Conservation (phyloP, 2,113 vertebrate species). For the Mionectes macconnelli region DNA sequence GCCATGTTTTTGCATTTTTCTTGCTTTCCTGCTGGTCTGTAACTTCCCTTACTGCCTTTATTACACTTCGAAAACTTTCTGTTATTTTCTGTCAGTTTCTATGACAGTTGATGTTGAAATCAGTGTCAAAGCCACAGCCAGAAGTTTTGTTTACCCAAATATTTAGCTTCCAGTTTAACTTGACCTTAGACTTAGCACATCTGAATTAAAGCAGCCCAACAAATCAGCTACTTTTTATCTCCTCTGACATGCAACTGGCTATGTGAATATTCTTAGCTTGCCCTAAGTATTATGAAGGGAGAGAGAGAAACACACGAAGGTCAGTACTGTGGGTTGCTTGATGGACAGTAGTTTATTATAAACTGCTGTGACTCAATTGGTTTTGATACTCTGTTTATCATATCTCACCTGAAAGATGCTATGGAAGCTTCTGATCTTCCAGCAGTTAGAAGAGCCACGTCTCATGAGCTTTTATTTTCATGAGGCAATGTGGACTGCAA, state of each 20-base stretch:
- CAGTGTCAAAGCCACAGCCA: not conserved
- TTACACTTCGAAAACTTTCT: not conserved
- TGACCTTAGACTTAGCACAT: not conserved
- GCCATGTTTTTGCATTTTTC: not conserved
- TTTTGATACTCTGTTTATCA: conserved; percentile 16
- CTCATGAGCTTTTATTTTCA: not conserved
- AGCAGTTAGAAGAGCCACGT: not conserved
- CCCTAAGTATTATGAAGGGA: not conserved
- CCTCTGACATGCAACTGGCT: not conserved
- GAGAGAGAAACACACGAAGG: not conserved
- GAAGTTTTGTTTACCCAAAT: not conserved
- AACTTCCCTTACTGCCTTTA: not conserved
- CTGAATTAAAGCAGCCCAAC: not conserved
- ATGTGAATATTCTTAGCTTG: not conserved
- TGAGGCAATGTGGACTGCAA: not conserved
- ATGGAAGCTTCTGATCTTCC: not conserved
- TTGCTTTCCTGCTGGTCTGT: not conserved
- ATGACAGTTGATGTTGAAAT: not conserved
- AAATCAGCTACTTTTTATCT: not conserved
- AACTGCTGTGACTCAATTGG: not conserved
- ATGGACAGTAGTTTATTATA: not conserved
- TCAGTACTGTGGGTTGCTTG: not conserved
- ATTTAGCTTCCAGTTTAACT: not conserved
- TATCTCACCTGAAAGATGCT: not conserved
- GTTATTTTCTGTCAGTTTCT: not conserved